Percentiles rank a stretch among this genome's conserved stretches.
Evolutionary conservation across 2,888 invertebrate species (phyloP).

Genomic region (Rhorus exstirpatorius): DNA sequence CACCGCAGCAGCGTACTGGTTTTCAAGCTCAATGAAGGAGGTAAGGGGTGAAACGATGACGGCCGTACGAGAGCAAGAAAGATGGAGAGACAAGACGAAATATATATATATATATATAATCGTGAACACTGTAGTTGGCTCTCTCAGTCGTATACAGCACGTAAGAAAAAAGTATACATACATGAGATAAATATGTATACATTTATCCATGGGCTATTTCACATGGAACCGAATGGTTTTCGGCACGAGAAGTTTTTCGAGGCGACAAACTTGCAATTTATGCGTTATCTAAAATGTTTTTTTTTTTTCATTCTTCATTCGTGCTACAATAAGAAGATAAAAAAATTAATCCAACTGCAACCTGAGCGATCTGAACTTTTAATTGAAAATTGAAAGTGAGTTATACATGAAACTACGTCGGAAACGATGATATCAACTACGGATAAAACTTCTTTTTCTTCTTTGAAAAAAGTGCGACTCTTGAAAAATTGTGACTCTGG

Average conservation of each 20-base stretch:
- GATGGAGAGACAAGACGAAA: slow-evolving; percentile 34
- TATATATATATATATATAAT: slow-evolving; percentile 24
- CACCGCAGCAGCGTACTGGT: slow-evolving; percentile 64
- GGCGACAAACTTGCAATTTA: neutral
- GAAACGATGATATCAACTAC: too few relatives aligned
- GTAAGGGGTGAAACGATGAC: slow-evolving; percentile 42
- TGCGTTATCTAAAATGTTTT: too few relatives aligned
- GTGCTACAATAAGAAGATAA: too few relatives aligned
- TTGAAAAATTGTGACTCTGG: too few relatives aligned
- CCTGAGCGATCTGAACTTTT: too few relatives aligned
- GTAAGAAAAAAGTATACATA: neutral
- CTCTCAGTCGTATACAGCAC: slow-evolving; percentile 3
- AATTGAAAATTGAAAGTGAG: too few relatives aligned
- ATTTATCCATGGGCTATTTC: slow-evolving; percentile 8
- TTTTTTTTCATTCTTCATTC: too few relatives aligned
- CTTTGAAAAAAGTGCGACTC: too few relatives aligned
- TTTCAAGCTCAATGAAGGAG: slow-evolving; percentile 67
- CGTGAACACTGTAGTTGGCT: slow-evolving; percentile 33
- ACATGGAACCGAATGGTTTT: neutral
- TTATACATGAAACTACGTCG: too few relatives aligned
- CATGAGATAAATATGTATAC: neutral
- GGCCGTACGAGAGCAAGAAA: slow-evolving; percentile 26
- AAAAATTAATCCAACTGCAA: too few relatives aligned
- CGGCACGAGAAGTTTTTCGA: neutral
- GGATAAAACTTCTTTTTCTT: too few relatives aligned